A percentile compares a stretch with the other conserved stretches of the same genome.
Conservation (phyloP, 2,888 invertebrate species). For the Platerodrilus igneus region DNA sequence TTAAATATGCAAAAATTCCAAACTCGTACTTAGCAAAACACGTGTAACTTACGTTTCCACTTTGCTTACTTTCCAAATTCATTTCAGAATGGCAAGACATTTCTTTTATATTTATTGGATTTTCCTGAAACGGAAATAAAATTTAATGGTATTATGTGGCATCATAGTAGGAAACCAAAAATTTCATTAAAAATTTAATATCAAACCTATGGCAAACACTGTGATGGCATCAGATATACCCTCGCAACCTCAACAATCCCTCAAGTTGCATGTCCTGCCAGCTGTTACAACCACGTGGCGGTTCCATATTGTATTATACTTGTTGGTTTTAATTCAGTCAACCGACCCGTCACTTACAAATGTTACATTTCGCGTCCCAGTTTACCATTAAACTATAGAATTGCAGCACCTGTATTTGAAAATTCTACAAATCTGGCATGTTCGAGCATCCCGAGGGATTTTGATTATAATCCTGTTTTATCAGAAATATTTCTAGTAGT, state of each 20-base stretch:
- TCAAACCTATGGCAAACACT: slow-evolving; percentile 28
- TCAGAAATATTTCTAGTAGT: too few relatives aligned
- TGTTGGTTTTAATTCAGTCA: slow-evolving; percentile 37
- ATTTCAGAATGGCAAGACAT: too few relatives aligned
- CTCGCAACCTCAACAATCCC: slow-evolving; percentile 31
- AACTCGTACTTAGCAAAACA: too few relatives aligned
- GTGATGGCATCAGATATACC: slow-evolving; percentile 19
- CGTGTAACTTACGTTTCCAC: too few relatives aligned
- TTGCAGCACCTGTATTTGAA: too few relatives aligned
- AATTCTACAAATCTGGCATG: too few relatives aligned
- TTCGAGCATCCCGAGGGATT: too few relatives aligned
- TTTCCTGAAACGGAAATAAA: slow-evolving; percentile 16
- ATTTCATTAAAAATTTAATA: slow-evolving; percentile 40
- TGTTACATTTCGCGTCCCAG: slow-evolving; percentile 28
- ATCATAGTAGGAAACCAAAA: slow-evolving; percentile 22
- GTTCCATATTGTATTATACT: slow-evolving; percentile 40
- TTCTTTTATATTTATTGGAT: slow-evolving; percentile 12
- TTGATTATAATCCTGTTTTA: too few relatives aligned
- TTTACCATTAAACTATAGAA: too few relatives aligned
- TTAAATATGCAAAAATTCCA: too few relatives aligned
- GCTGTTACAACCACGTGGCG: slow-evolving; percentile 34
- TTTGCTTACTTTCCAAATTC: too few relatives aligned
- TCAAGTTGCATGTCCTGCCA: slow-evolving; percentile 36
- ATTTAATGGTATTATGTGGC: slow-evolving; percentile 22
- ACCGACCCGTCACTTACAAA: slow-evolving; percentile 37